Evolutionary conservation across 2,888 invertebrate genomes (phyloP).

Genomic region (Chirona hameri): DNA sequence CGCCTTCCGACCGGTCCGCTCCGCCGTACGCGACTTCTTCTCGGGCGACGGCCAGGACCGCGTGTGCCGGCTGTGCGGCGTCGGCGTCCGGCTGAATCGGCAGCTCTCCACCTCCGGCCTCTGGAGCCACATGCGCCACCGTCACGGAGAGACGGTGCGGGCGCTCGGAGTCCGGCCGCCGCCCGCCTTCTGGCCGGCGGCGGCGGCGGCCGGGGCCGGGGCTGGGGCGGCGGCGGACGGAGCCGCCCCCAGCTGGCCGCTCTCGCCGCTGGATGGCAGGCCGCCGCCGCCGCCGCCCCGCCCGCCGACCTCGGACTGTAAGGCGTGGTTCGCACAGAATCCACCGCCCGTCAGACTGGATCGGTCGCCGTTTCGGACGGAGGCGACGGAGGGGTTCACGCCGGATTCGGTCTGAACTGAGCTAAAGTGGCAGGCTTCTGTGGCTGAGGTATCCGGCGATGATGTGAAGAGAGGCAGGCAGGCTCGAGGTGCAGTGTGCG

Average conservation of each 20-base stretch:
- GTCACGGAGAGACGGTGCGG: constrained; percentile 36
- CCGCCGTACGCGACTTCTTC: constrained; percentile 43
- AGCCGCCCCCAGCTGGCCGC: constrained; percentile 43
- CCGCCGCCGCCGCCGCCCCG: background rate
- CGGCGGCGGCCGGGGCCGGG: constrained; percentile 46
- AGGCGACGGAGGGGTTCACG: too few relatives aligned
- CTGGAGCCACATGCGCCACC: constrained; percentile 43
- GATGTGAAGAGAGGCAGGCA: too few relatives aligned
- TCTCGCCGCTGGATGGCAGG: constrained; percentile 36
- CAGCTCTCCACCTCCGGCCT: constrained; percentile 45
- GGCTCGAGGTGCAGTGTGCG: too few relatives aligned
- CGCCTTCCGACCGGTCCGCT: constrained; percentile 46
- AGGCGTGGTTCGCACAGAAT: too few relatives aligned
- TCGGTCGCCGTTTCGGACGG: too few relatives aligned
- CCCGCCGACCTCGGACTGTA: constrained; percentile 41
- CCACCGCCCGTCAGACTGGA: too few relatives aligned
- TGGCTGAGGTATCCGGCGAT: background rate
- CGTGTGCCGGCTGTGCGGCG: constrained; percentile 46
- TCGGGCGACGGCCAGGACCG: constrained; percentile 44
- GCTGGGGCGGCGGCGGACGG: constrained; percentile 45
- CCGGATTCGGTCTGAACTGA: background rate
- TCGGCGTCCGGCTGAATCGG: constrained; percentile 46
- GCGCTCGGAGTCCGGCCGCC: constrained; percentile 40
- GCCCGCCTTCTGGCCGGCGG: constrained; percentile 45
- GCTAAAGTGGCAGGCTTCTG: background rate